Evolutionary conservation across 2,797 vertebrate species (phyloP).

Genomic region (Tolypeutes matacus): DNA sequence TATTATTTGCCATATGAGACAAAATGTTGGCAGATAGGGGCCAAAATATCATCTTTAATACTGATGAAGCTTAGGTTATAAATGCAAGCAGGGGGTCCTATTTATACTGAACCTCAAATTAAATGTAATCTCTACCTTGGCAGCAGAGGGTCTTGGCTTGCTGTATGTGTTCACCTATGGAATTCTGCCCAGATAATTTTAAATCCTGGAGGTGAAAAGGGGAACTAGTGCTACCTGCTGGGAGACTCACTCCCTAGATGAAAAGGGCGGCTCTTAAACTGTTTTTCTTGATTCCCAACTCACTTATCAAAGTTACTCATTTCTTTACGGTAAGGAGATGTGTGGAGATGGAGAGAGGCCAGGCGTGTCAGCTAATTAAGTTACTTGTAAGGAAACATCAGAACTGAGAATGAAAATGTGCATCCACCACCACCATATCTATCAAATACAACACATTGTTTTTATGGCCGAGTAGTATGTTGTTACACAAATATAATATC

Average conservation of each 20-base stretch:
- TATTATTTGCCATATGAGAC: neutral
- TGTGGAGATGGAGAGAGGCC: neutral
- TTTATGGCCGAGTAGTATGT: neutral
- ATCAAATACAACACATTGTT: fast-evolving
- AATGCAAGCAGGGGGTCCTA: neutral
- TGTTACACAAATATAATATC: neutral
- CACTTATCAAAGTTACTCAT: neutral
- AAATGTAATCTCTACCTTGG: neutral
- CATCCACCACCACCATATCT: no score
- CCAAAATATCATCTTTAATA: neutral
- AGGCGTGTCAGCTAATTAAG: neutral
- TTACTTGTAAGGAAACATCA: neutral
- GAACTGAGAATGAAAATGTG: neutral
- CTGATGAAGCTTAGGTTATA: neutral
- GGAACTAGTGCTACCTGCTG: neutral
- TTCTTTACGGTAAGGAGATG: neutral
- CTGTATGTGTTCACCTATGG: neutral
- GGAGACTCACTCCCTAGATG: neutral
- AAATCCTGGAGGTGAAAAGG: neutral
- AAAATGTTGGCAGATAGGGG: neutral
- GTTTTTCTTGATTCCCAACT: neutral
- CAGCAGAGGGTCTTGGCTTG: no score
- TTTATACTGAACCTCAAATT: neutral
- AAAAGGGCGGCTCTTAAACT: neutral
- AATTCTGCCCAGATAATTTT: neutral